Evolutionary conservation across 2,797 vertebrate genomes (phyloP), one percentile per base, ranked within the genome.

Genomic region (Enteromius unitaeniatus): DNA sequence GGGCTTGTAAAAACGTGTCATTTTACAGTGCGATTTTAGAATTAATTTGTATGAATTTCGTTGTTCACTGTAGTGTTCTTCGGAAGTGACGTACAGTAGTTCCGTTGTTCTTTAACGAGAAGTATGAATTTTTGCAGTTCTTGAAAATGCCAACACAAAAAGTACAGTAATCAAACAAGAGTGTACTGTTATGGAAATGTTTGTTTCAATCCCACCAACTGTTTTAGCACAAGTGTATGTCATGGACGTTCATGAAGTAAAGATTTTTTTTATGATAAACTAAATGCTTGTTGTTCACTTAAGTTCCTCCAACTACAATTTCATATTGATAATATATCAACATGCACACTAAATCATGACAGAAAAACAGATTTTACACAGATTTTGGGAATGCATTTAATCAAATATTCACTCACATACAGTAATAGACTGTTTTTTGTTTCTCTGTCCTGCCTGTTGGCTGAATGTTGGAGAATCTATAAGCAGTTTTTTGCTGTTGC

Each of bases 1-100:
- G 88, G 87, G 85, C 84, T 89, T 87, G 87, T 86, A 88, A 88
- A 86, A 89, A 87, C 37, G 76, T 85, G 79, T 83, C 80, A 86
- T 80, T 85, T 80, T 78, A 65, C 75, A 74, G 77, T 85, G 80
- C 26, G n/a, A 72, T 84, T 86, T 84, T 73, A 26, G 28, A 31
- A 81, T 55, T 28, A 7, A 62, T 78, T 84, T 79, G 26, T 45
- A 34, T 21, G 64, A 6, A 19, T 70, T 64, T 49, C 65, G 47
- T 60, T 80, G 78, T 77, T 67, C 23, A 49, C 53, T 47, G 80
- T 80, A 82, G 62, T 83, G 60, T 78, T 86, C 72, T 79, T 84
- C 26, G 58, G 37, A 51, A 84, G 82, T 85, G 69, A 85, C 79
- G 64, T 83, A 40, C 81, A 53, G 58, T 79, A 65, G 82, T 60